phyloP scores from a whole-genome alignment of 2,888 invertebrate genomes.

The Drosophila meridiana region DNA sequence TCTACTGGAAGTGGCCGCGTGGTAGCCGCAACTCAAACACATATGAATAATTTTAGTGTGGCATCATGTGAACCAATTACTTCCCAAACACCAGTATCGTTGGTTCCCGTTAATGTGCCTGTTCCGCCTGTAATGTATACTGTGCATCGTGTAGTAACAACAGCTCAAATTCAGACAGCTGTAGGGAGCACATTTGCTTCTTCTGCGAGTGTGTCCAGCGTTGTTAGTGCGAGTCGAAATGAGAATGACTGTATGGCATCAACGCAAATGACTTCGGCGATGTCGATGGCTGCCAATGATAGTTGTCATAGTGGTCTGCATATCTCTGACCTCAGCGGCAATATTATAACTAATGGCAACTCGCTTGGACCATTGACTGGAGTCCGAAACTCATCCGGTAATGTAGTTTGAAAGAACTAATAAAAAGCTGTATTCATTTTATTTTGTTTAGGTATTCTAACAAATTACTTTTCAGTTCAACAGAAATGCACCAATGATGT shows the following conservation, averaged over 20 bases:
- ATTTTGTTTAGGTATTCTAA: slow-evolving; percentile 53
- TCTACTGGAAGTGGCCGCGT: slow-evolving; percentile 72
- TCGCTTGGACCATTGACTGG: slow-evolving; percentile 62
- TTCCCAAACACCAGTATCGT: slow-evolving; percentile 58
- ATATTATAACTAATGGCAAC: slow-evolving; percentile 55
- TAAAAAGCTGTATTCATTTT: not conserved
- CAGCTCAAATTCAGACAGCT: slow-evolving; percentile 84
- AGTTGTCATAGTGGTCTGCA: slow-evolving; percentile 55
- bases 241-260: slow-evolving; percentile 74
- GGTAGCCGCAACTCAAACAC: slow-evolving; percentile 82
- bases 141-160: slow-evolving; percentile 85
- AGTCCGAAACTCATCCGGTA: slow-evolving; percentile 82
- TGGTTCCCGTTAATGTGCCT: slow-evolving; percentile 70
- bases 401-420: not conserved
- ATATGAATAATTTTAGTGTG: slow-evolving; percentile 62
- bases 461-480: slow-evolving; percentile 81
- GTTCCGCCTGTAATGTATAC: slow-evolving; percentile 84
- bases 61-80: slow-evolving; percentile 56
- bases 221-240: slow-evolving; percentile 82
- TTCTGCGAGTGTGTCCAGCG: slow-evolving; percentile 85
- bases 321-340: slow-evolving; percentile 50
- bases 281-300: slow-evolving; percentile 64
- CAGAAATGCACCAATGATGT: slow-evolving; percentile 71
- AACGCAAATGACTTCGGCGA: slow-evolving; percentile 66
- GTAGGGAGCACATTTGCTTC: slow-evolving; percentile 83